These are phyloP conservation scores for Lasioglossum albipes DNA, from an alignment of 1,140 invertebrate genomes.

Conservation along the genomic window DNA sequence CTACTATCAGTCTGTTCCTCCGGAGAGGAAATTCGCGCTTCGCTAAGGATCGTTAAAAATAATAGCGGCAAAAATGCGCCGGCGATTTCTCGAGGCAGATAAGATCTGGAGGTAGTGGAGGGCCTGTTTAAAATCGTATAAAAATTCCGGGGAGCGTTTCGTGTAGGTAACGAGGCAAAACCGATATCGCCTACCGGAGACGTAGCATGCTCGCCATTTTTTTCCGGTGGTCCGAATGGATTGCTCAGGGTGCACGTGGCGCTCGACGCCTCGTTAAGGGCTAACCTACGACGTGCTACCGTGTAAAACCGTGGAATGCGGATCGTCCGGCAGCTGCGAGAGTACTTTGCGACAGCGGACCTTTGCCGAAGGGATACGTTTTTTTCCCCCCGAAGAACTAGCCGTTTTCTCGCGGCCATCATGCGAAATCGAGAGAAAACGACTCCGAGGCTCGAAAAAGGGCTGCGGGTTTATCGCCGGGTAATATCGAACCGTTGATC, in stretches of 20 bases:
- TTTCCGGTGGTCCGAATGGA: conserved; percentile 8
- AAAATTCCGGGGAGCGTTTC: conserved; percentile 6
- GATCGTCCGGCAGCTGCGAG: conserved; percentile 54
- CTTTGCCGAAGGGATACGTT: conserved; percentile 6
- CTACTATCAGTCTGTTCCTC: no score
- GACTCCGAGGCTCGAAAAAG: background rate
- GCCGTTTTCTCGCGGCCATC: conserved; percentile 35
- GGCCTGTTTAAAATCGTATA: conserved; percentile 21
- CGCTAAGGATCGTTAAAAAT: background rate
- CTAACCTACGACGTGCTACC: conserved; percentile 53
- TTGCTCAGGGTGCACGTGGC: conserved; percentile 39
- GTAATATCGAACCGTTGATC: conserved; percentile 54
- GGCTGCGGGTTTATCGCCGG: conserved; percentile 16
- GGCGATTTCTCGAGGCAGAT: background rate
- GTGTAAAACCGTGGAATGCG: conserved; percentile 48
- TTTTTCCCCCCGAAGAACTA: conserved; percentile 14
- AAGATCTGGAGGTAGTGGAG: background rate
- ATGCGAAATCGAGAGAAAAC: conserved; percentile 23
- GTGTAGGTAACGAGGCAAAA: conserved; percentile 24
- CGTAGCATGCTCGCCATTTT: background rate
- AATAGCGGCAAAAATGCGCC: background rate
- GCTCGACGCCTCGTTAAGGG: conserved; percentile 37
- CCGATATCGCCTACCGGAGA: background rate
- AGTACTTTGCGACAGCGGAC: conserved; percentile 12
- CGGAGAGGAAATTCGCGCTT: no score